Conservation (phyloP, 1,140 invertebrate genomes). For the Brachionus rotundiformis region DNA sequence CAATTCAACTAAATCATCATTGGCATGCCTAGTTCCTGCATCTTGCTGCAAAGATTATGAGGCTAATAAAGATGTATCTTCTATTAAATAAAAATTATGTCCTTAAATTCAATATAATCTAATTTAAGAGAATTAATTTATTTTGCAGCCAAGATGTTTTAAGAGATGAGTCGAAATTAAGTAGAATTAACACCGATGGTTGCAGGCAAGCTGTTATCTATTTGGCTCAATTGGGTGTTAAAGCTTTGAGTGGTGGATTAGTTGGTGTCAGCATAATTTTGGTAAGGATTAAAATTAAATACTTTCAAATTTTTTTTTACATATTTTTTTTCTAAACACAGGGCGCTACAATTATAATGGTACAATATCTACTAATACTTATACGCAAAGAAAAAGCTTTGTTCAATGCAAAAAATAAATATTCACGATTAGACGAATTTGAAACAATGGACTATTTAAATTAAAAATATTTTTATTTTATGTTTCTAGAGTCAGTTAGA, state of each 20-base stretch:
- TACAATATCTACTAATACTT: conserved; percentile 44
- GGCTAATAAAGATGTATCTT: not conserved
- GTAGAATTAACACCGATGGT: conserved; percentile 17
- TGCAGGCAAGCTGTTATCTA: conserved; percentile 11
- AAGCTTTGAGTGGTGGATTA: conserved; percentile 2
- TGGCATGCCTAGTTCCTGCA: conserved; percentile 10
- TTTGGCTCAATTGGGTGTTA: conserved; percentile 14
- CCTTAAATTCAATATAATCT: not conserved
- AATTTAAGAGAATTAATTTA: conserved; percentile 16
- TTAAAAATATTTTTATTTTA: not conserved
- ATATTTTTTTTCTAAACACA: not conserved
- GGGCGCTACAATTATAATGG: not conserved
- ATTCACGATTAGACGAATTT: not conserved
- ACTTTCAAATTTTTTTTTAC: not conserved
- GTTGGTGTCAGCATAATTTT: conserved; percentile 33
- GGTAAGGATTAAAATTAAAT: not conserved
- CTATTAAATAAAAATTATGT: not conserved
- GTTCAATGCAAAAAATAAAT: conserved; percentile 25
- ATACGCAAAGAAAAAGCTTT: conserved; percentile 49
- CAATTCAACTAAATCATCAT: conserved; percentile 18
- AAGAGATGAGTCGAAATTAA: not conserved
- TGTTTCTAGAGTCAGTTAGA: not conserved
- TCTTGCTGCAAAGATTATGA: conserved; percentile 42
- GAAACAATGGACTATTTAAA: conserved; percentile 27
- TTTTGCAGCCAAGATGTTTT: conserved; percentile 44